Evolutionary conservation across 1,140 invertebrate species (phyloP), one percentile per base, ranked within the genome.

Genomic region (Zaprionus capensis): DNA sequence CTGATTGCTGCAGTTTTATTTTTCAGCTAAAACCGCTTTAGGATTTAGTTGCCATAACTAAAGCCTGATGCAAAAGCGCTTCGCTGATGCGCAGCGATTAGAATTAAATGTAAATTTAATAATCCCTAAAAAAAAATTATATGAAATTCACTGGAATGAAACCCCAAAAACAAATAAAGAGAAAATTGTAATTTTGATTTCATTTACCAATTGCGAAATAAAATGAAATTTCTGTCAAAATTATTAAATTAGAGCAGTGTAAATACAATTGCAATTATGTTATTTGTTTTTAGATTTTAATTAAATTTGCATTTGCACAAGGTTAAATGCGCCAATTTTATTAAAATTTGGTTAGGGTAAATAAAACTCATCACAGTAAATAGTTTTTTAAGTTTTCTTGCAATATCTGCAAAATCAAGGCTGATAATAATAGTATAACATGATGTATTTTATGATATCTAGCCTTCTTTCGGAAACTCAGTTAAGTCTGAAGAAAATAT

Each of bases 171-270:
- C 15, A 44, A 44, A 44, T 44, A 44, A 44, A 44, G 2, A 46
- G 2, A 46, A 46, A 46, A 46, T 46, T 46, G 41, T 46, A 46
- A 46, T 46, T 46, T 17, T 51, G 46, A 51, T 51, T 51, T 14
- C 4, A 51, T 51, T 51, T 51, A 22, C 17, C 46, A 22, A 51
- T 5, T 14, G 20, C 22, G 4, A 51, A 51, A 51, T 14, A 2
- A 51, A 51, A 22, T 51, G 20, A 6, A 51, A 24, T 22, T 49
- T 22, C 9, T 22, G 9, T 7, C 20, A 22, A 4, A 22, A 49
- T 51, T 20, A 51, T 51, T 12, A 24, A 51, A 51, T 51, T 51
- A 51, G 46, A 51, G 46, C 22, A 51, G 22, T 51, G 20, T 14
- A 51, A 51, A 51, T 51, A 51, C 12, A 51, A 24, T 14, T 5